These are phyloP conservation scores for Danaus chrysippus DNA, from an alignment of 2,888 invertebrate species.

Conservation along the genomic window DNA sequence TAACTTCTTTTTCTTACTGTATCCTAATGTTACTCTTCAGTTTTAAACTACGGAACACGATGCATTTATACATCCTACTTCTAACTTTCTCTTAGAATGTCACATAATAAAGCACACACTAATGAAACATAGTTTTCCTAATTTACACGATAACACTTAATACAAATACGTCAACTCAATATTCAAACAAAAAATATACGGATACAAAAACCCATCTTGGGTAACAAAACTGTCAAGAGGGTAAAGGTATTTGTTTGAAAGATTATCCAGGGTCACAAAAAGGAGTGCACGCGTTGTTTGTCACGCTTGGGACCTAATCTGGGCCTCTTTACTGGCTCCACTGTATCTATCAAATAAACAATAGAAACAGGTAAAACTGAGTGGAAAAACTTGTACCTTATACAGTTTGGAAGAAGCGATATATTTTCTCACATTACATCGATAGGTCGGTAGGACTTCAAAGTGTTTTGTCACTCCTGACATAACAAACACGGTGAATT, in stretches of 20 bases:
- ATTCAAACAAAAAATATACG: slow-evolving; percentile 5
- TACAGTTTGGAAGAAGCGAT: not conserved
- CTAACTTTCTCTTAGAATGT: too few relatives aligned
- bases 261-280: slow-evolving; percentile 16
- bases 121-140: too few relatives aligned
- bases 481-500: too few relatives aligned
- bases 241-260: slow-evolving; percentile 9
- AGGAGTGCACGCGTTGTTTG: slow-evolving; percentile 13
- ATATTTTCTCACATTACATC: too few relatives aligned
- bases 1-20: too few relatives aligned
- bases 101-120: too few relatives aligned
- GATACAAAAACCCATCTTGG: slow-evolving; percentile 6
- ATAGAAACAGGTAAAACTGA: not conserved
- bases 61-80: too few relatives aligned
- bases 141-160: too few relatives aligned
- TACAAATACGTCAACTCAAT: not conserved
- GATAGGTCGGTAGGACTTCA: too few relatives aligned
- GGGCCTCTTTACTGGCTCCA: slow-evolving; percentile 16
- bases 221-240: slow-evolving; percentile 8
- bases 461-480: too few relatives aligned
- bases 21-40: too few relatives aligned
- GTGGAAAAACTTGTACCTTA: slow-evolving; percentile 1
- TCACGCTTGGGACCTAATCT: slow-evolving; percentile 19
- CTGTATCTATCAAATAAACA: slow-evolving; percentile 1
- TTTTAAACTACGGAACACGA: too few relatives aligned